Conservation (phyloP, 1,140 invertebrate species). For the Heliconius hermathena region DNA sequence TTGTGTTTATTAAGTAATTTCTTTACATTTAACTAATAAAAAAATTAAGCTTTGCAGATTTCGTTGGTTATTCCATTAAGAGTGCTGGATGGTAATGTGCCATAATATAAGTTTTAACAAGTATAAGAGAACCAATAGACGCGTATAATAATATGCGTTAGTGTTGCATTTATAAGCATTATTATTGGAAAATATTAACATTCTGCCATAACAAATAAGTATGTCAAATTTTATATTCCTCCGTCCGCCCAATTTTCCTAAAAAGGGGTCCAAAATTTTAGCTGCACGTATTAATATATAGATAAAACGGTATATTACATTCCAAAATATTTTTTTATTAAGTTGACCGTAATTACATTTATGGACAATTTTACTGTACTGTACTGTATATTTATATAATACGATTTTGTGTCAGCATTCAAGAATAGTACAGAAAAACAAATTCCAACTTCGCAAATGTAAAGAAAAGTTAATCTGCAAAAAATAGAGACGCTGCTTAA, state of each 20-base stretch:
- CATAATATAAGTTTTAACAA: not conserved
- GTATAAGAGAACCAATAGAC: not conserved
- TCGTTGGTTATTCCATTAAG: not conserved
- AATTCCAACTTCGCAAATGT: not conserved
- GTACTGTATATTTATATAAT: not conserved
- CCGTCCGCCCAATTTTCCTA: too few species aligned
- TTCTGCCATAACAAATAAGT: too few species aligned
- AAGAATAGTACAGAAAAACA: not conserved
- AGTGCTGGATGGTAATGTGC: too few species aligned
- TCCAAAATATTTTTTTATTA: too few species aligned
- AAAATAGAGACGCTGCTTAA: conserved; percentile 40
- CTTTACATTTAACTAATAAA: not conserved
- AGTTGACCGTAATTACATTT: not conserved
- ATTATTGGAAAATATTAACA: too few species aligned
- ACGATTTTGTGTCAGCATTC: not conserved
- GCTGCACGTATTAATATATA: too few species aligned
- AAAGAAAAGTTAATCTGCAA: conserved; percentile 26
- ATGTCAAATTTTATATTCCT: too few species aligned
- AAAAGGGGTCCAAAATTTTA: too few species aligned
- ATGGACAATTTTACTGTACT: not conserved
- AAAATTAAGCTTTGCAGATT: not conserved
- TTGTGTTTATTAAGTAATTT: not conserved
- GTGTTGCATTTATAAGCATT: too few species aligned
- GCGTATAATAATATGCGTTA: too few species aligned
- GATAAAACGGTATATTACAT: too few species aligned